Conservation (phyloP, 1,140 invertebrate species). For the Pygmarrhopalites habei region DNA sequence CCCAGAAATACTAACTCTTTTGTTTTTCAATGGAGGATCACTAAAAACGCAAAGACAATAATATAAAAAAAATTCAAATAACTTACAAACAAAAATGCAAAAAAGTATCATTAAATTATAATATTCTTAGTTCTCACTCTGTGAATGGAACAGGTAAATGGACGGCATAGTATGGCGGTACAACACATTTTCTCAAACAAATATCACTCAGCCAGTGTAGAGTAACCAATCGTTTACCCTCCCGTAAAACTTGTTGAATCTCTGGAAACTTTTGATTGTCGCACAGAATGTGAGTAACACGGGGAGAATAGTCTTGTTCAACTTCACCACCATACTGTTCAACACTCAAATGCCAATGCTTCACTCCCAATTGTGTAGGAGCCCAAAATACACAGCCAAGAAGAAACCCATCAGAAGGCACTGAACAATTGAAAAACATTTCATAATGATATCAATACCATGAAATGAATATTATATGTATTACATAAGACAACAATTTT, state of each 20-base stretch:
- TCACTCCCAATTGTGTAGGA: background rate
- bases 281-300: constrained; percentile 86
- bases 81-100: background rate
- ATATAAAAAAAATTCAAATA: too few species aligned
- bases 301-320: constrained; percentile 68
- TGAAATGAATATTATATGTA: too few species aligned
- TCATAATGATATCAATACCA: background rate
- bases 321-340: constrained; percentile 82
- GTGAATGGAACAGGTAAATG: constrained; percentile 80
- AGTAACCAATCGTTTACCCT: constrained; percentile 79
- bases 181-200: constrained; percentile 69
- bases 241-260: constrained; percentile 67
- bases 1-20: constrained; percentile 69
- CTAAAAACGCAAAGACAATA: constrained; percentile 34
- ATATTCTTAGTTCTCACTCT: constrained; percentile 26
- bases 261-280: constrained; percentile 79
- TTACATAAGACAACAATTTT: too few species aligned
- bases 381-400: constrained; percentile 79
- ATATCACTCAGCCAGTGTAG: constrained; percentile 91
- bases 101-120: background rate
- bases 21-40: constrained; percentile 53
- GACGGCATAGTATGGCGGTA: constrained; percentile 82
- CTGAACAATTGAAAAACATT: constrained; percentile 47
- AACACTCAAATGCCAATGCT: constrained; percentile 70
- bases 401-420: constrained; percentile 79